Base-by-base conservation (phyloP, 2,113 vertebrate species). In the Dolichallabes microphthalmus region DNA sequence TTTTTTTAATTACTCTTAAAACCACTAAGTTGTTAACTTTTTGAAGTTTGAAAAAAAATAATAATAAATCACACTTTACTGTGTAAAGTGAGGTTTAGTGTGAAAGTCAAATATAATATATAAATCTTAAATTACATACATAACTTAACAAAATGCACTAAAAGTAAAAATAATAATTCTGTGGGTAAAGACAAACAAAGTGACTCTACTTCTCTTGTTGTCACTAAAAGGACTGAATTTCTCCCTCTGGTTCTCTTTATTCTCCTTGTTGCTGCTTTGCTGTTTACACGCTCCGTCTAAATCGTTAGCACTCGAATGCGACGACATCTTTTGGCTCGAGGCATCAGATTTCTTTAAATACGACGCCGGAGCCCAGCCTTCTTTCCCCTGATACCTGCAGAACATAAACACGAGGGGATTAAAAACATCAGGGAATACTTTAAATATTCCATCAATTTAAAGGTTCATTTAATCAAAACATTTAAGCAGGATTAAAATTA, bases 321-420 rank as follows among this genome's bases (percentile, higher is more conserved):
- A 73, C 0, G 95, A 94, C 89, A 95, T 92, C 89, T 97, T 98
- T 52, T 94, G 94, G 0, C 93, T 91, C 83, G 96, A 91, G 64
- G 92, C 92, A 55, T 99, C 98, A 0, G 89, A 92, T 88, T 98
- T 99, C 91, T 95, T 98, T 80, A 99, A 93, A 92, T 99, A 99
- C 60, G 98, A 99, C 30, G 98, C 98, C 0, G 98, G 98, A 83
- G 98, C 97, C 97, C 98, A 99, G 92, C 98, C 98, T 93, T 99
- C 98, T 87, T 94, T 94, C 35, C 96, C 97, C 89, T 99, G 96
- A 91, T 96, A 96, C 94, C 98, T 99, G 92, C 0, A 68, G 68
- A 80, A 6, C 6, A 45, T 45, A 45, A 45, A 45, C 45, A 45
- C 45, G 45, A 45, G 7, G 7, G 0, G 45, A 45, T 45, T 45